phyloP scores from a whole-genome alignment of 1,140 invertebrate species.

The silkworm (Bombyx mori) region ASM3026992v2 NC_085107.1:9843001-9843500 shows the following conservation, averaged over 20 bases:
- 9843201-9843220: slow-evolving; percentile 46
- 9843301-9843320: slow-evolving; percentile 31
- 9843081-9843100: too few relatives aligned
- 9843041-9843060: too few relatives aligned
- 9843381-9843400: not conserved
- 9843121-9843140: too few relatives aligned
- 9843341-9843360: slow-evolving; percentile 3
- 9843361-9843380: slow-evolving; percentile 5
- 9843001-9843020: too few relatives aligned
- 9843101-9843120: too few relatives aligned
- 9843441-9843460: not conserved
- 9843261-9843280: slow-evolving; percentile 71
- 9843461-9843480: not conserved
- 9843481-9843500: not conserved
- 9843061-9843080: too few relatives aligned
- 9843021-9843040: too few relatives aligned
- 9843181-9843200: too few relatives aligned
- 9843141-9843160: too few relatives aligned
- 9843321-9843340: slow-evolving; percentile 6
- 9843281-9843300: slow-evolving; percentile 33
- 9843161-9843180: too few relatives aligned
- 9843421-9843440: not conserved
- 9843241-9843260: slow-evolving; percentile 82
- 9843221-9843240: slow-evolving; percentile 83
- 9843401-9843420: not conserved